Evolutionary conservation across 2,888 invertebrate species (phyloP).

Genomic region (Apocheima hispidaria): DNA sequence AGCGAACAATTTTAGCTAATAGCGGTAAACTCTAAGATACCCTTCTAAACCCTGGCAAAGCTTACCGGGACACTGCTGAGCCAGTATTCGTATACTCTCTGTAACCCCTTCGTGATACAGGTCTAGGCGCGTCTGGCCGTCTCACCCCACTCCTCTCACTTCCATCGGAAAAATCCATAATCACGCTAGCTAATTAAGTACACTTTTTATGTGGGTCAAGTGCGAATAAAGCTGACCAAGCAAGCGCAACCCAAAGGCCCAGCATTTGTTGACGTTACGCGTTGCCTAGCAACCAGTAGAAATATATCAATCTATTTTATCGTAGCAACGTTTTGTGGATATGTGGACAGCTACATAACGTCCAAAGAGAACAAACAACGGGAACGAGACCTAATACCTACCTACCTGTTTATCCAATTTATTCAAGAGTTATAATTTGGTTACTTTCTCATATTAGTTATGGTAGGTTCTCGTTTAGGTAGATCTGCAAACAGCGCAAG

Average conservation of each 20-base stretch:
- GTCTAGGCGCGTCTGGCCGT: conserved; percentile 66
- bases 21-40: background rate
- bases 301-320: background rate
- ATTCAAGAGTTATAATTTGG: no score
- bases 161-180: conserved; percentile 82
- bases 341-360: no score
- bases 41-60: background rate
- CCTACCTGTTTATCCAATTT: no score
- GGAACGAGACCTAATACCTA: no score
- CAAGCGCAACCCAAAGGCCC: conserved; percentile 73
- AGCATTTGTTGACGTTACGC: conserved; percentile 64
- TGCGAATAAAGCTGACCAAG: conserved; percentile 57
- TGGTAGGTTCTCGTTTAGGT: no score
- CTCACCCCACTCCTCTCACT: conserved; percentile 62
- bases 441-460: no score
- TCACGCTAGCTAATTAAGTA: conserved; percentile 52
- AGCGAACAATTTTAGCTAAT: background rate
- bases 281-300: conserved; percentile 64
- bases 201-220: conserved; percentile 58
- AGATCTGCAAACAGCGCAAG: no score
- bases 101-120: conserved; percentile 76
- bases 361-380: no score
- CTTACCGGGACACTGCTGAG: conserved; percentile 71
- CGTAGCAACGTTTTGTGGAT: background rate
- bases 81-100: conserved; percentile 72